Conservation (phyloP, 2,888 invertebrate genomes). For the Byasa hedistus region DNA sequence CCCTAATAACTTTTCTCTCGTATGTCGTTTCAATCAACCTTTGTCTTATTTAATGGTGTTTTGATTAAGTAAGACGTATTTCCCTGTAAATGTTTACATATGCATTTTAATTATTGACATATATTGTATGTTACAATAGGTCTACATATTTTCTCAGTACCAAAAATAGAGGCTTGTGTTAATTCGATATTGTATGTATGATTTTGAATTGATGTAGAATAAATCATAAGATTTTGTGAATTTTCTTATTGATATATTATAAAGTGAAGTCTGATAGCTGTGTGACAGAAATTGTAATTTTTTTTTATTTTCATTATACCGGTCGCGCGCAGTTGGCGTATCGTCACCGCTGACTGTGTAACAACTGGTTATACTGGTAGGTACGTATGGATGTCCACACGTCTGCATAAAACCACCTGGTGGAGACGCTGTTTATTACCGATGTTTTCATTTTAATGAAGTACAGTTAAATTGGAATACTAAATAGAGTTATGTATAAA, state of each 20-base stretch:
- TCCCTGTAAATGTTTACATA: no score
- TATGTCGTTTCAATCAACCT: no score
- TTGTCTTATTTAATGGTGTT: no score
- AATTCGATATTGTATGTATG: no score
- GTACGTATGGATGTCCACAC: conserved; percentile 19
- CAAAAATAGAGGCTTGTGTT: no score
- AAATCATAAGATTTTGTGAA: background rate
- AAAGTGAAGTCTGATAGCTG: conserved; percentile 12
- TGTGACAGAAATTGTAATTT: conserved; percentile 21
- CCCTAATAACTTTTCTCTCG: no score
- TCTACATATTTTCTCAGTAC: no score
- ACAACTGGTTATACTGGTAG: conserved; percentile 50
- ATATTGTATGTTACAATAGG: no score
- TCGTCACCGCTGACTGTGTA: conserved; percentile 30
- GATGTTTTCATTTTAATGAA: background rate
- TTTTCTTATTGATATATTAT: background rate
- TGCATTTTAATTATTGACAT: no score
- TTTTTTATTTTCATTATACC: conserved; percentile 14
- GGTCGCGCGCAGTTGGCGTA: conserved; percentile 12
- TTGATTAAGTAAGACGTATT: no score
- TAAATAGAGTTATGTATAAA: background rate
- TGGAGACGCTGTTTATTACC: conserved; percentile 6
- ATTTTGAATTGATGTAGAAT: background rate
- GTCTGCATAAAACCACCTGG: conserved; percentile 47
- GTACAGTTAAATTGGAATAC: conserved; percentile 3